Evolutionary conservation across 2,113 vertebrate genomes (phyloP).

Genomic region (Archocentrus centrarchus): DNA sequence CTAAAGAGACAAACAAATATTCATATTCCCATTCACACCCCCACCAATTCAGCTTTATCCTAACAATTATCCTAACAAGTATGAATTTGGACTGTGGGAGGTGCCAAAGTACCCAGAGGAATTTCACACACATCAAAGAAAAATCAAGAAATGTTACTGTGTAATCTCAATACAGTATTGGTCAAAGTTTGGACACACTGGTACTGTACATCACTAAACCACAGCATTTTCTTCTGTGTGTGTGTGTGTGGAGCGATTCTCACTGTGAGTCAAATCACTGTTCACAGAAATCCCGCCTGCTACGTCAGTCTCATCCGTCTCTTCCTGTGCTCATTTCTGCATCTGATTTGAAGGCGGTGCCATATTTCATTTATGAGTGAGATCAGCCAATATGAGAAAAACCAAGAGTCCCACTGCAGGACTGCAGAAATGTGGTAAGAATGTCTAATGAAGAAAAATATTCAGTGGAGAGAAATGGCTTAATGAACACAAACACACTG

Average conservation of each 20-base stretch:
- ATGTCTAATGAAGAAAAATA: background rate
- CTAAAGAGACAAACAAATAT: background rate
- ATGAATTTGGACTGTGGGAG: background rate
- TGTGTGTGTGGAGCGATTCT: background rate
- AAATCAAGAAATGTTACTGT: background rate
- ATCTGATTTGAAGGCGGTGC: background rate
- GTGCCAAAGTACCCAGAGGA: background rate
- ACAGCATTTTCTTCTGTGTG: background rate
- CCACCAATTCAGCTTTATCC: background rate
- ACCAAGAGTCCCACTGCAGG: background rate
- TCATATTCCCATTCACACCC: background rate
- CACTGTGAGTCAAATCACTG: background rate
- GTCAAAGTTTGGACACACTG: too few species aligned
- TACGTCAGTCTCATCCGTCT: background rate
- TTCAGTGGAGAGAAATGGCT: background rate
- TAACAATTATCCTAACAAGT: background rate
- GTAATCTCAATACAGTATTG: background rate
- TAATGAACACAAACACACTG: conserved; percentile 2
- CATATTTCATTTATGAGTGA: conserved; percentile 44
- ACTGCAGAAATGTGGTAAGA: background rate
- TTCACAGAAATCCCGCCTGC: background rate
- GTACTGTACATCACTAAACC: background rate
- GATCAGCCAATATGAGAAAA: background rate
- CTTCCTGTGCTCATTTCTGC: conserved; percentile 26
- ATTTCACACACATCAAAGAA: background rate